phyloP scores from a whole-genome alignment of 2,113 vertebrate genomes.

The Cheirogaleus medius region DNA sequence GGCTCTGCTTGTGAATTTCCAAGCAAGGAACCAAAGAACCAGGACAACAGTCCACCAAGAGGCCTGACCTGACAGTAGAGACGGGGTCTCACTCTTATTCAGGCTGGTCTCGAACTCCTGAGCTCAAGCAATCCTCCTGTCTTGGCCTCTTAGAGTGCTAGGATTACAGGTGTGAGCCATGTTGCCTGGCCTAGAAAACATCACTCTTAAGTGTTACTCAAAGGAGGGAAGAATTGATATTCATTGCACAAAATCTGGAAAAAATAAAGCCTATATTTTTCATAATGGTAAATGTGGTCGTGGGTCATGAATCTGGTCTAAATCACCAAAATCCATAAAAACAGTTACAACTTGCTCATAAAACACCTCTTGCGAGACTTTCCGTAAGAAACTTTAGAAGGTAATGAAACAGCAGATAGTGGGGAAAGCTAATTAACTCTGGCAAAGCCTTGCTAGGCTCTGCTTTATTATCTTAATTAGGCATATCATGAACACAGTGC shows the following conservation, averaged over 20 bases:
- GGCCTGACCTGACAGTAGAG: too few species aligned
- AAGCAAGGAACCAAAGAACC: too few species aligned
- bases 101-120: too few species aligned
- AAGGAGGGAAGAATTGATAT: conserved; percentile 57
- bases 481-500: background rate
- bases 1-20: too few species aligned
- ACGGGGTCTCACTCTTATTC: too few species aligned
- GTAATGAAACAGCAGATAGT: conserved; percentile 42
- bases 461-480: conserved; percentile 30
- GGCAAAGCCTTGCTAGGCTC: conserved; percentile 14
- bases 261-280: conserved; percentile 48
- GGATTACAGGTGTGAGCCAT: too few species aligned
- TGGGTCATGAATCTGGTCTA: conserved; percentile 65
- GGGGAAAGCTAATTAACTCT: conserved; percentile 27
- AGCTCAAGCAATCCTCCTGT: too few species aligned
- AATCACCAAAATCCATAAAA: conserved; percentile 68
- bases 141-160: too few species aligned
- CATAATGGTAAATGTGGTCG: conserved; percentile 48
- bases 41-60: too few species aligned
- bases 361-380: conserved; percentile 62
- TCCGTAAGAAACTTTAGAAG: conserved; percentile 54
- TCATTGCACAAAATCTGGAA: conserved; percentile 42
- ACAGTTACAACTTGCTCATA: conserved; percentile 56
- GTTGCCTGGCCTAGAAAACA: background rate
- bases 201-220: conserved; percentile 43